phyloP scores from a whole-genome alignment of 2,797 vertebrate genomes.

The Cirrhinus molitorella region DNA sequence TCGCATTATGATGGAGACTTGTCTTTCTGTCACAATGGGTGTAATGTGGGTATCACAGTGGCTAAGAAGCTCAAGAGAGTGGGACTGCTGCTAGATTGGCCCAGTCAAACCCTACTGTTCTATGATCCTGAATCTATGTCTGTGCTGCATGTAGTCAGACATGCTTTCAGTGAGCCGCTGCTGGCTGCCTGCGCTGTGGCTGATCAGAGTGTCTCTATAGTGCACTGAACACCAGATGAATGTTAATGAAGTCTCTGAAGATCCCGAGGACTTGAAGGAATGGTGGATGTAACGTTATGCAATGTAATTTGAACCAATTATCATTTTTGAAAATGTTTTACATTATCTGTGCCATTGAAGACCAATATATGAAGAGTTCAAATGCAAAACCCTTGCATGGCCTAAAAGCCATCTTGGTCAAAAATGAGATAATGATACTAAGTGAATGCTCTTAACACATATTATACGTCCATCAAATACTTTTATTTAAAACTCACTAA shows the following conservation, averaged over 20 bases:
- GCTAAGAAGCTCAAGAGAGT: conserved; percentile 79
- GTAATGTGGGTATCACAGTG: conserved; percentile 76
- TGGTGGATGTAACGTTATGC: not conserved
- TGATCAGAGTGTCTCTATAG: conserved; percentile 83
- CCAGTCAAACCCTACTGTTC: conserved; percentile 86
- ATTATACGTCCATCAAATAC: too few relatives aligned
- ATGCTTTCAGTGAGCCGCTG: conserved; percentile 79
- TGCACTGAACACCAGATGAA: conserved; percentile 64
- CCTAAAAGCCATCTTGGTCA: too few relatives aligned
- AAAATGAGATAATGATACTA: too few relatives aligned
- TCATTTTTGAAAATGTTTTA: not conserved
- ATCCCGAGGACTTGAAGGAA: conserved; percentile 14
- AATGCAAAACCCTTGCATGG: too few relatives aligned
- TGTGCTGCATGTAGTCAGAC: conserved; percentile 79
- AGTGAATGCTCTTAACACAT: too few relatives aligned
- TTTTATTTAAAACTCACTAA: too few relatives aligned
- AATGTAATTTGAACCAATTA: not conserved
- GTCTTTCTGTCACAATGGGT: conserved; percentile 84
- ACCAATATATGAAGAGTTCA: too few relatives aligned
- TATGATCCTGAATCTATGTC: conserved; percentile 81
- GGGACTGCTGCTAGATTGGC: conserved; percentile 88
- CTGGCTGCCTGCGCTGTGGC: conserved; percentile 88
- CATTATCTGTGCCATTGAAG: conserved; percentile 9
- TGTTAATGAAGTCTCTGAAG: not conserved
- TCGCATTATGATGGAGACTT: conserved; percentile 88